Conservation (phyloP, 2,888 invertebrate genomes). For the Sclerodermus sp. region DNA sequence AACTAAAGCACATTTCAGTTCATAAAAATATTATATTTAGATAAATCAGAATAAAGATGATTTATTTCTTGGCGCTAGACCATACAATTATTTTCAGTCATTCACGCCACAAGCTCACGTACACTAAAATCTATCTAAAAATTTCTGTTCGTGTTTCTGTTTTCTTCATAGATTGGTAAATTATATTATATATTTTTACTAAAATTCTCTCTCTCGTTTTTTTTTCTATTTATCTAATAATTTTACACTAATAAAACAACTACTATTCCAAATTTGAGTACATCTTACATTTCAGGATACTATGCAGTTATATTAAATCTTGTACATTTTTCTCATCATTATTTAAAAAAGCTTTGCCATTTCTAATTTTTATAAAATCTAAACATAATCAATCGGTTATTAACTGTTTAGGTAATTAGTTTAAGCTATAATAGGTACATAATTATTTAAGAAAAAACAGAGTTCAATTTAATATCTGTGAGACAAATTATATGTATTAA, state of each 20-base stretch:
- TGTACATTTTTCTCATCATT: conserved; percentile 19
- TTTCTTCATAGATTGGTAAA: too few relatives aligned
- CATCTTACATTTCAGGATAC: conserved; percentile 14
- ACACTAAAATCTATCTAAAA: too few relatives aligned
- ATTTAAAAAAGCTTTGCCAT: conserved; percentile 20
- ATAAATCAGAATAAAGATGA: conserved; percentile 40
- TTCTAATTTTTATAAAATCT: too few relatives aligned
- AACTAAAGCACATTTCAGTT: conserved; percentile 19
- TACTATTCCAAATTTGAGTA: conserved; percentile 24
- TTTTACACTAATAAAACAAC: conserved; percentile 35
- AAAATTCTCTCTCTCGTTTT: conserved; percentile 11
- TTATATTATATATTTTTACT: too few relatives aligned
- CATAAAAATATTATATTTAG: conserved; percentile 47
- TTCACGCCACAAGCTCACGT: conserved; percentile 1
- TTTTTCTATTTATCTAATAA: conserved; percentile 33
- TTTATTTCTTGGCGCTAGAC: conserved; percentile 36
- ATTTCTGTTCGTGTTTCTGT: too few relatives aligned
- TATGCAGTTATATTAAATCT: conserved; percentile 16
- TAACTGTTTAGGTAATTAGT: too few relatives aligned
- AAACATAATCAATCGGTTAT: too few relatives aligned
- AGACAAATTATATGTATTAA: too few relatives aligned
- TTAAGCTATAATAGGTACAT: too few relatives aligned
- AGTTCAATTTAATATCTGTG: too few relatives aligned
- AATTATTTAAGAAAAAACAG: too few relatives aligned
- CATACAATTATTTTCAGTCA: conserved; percentile 30